A percentile compares a stretch with the other conserved stretches of the same genome.
Evolutionary conservation across 2,888 invertebrate species (phyloP).

Genomic region (Sylvicola fuscatus): DNA sequence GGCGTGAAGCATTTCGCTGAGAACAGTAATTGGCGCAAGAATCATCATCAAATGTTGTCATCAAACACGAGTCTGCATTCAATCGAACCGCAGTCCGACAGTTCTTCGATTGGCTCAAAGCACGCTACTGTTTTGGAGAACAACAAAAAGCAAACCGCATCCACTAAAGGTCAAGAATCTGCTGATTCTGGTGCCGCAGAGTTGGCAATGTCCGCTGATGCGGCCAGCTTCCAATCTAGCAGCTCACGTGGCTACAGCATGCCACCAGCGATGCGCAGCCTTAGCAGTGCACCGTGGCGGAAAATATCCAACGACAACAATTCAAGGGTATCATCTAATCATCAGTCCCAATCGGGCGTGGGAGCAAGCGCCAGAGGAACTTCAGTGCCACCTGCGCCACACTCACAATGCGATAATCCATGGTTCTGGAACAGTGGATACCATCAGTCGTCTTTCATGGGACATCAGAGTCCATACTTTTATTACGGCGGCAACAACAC

Average conservation of each 20-base stretch:
- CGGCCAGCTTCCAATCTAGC: constrained; percentile 20
- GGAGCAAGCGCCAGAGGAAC: constrained; percentile 11
- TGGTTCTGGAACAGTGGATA: too few species aligned
- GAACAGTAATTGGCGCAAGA: not conserved
- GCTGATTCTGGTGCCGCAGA: constrained; percentile 15
- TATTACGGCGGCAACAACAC: not conserved
- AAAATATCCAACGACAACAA: not conserved
- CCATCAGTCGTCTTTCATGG: too few species aligned
- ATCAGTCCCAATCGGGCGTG: constrained; percentile 14
- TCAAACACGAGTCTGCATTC: constrained; percentile 1
- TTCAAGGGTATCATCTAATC: not conserved
- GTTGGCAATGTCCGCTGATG: constrained; percentile 17
- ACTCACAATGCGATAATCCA: constrained; percentile 5
- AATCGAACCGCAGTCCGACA: constrained; percentile 6
- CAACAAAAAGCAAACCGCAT: constrained; percentile 2
- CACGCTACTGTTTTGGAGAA: constrained; percentile 6
- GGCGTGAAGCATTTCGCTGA: not conserved
- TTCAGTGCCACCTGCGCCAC: constrained; percentile 2
- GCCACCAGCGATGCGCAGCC: constrained; percentile 21
- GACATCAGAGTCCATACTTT: not conserved
- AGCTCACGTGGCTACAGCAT: constrained; percentile 22
- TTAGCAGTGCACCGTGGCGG: constrained; percentile 11
- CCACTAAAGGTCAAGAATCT: constrained; percentile 11
- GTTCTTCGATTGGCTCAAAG: constrained; percentile 8
- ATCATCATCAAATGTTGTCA: not conserved